Evolutionary conservation across 2,113 vertebrate genomes (phyloP).

Genomic region (Tyrannus savana): DNA sequence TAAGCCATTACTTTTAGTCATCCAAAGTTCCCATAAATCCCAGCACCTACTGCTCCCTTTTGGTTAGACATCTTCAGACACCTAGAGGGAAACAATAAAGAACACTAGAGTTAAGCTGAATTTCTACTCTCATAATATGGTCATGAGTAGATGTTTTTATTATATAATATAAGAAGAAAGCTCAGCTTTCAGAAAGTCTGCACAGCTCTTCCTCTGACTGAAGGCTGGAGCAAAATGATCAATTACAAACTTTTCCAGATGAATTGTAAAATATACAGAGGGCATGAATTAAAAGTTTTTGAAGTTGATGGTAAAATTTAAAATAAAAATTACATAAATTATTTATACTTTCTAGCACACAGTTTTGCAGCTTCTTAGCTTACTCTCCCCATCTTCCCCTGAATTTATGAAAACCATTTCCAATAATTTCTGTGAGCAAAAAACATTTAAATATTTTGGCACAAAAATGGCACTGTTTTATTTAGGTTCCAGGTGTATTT

Average conservation of each 20-base stretch:
- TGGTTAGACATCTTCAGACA: neutral
- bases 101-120: neutral
- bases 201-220: neutral
- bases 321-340: neutral
- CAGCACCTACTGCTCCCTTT: neutral
- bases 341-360: neutral
- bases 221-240: neutral
- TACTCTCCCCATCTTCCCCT: neutral
- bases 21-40: neutral
- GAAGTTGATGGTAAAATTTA: neutral
- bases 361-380: neutral
- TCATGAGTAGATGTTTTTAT: neutral
- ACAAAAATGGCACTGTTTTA: neutral
- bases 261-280: neutral
- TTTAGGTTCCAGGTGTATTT: neutral
- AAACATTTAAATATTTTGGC: neutral
- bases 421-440: neutral
- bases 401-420: neutral
- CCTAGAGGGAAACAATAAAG: neutral
- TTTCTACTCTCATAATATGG: neutral
- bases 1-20: neutral
- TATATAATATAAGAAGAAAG: neutral
- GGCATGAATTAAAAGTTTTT: neutral
- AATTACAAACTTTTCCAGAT: neutral
- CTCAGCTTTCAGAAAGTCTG: neutral